A percentile compares a stretch with the other conserved stretches of the same genome.
Conservation (phyloP, 2,888 invertebrate species). For the Mesorhabditis belari region DNA sequence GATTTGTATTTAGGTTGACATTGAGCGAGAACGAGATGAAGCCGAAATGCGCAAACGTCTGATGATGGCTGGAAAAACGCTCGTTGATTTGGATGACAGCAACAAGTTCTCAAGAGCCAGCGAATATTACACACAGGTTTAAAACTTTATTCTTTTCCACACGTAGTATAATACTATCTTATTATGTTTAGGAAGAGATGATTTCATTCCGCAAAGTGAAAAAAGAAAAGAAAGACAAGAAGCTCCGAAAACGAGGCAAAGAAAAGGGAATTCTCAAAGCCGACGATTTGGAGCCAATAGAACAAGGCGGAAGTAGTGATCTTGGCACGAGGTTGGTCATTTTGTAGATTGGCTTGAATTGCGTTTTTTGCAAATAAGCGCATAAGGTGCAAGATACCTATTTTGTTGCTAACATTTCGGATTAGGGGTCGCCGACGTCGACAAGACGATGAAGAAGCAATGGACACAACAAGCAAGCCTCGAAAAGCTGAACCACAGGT, state of each 20-base stretch:
- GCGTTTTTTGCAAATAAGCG: neutral
- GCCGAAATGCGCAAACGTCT: conserved; percentile 14
- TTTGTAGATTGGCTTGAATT: conserved; percentile 1
- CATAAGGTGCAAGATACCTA: neutral
- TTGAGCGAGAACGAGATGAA: conserved; percentile 3
- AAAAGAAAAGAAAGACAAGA: conserved; percentile 43
- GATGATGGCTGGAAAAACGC: conserved; percentile 41
- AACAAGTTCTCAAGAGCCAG: conserved; percentile 65
- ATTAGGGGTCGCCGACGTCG: conserved; percentile 6
- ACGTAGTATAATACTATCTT: neutral
- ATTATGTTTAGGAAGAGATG: conserved; percentile 65
- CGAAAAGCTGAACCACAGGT: conserved; percentile 5
- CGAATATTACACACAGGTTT: conserved; percentile 70
- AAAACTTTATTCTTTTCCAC: neutral
- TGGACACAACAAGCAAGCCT: conserved; percentile 7
- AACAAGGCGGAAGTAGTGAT: conserved; percentile 25
- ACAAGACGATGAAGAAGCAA: conserved; percentile 13
- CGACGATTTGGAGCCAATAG: conserved; percentile 42
- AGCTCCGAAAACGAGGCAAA: conserved; percentile 34
- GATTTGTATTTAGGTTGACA: neutral
- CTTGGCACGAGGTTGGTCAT: conserved; percentile 10
- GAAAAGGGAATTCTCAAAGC: conserved; percentile 38
- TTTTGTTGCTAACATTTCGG: neutral
- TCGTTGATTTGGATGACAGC: conserved; percentile 65
- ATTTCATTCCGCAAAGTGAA: conserved; percentile 52